phyloP scores from a whole-genome alignment of 2,888 invertebrate genomes.

The Ceratothoa steindachneri region DNA sequence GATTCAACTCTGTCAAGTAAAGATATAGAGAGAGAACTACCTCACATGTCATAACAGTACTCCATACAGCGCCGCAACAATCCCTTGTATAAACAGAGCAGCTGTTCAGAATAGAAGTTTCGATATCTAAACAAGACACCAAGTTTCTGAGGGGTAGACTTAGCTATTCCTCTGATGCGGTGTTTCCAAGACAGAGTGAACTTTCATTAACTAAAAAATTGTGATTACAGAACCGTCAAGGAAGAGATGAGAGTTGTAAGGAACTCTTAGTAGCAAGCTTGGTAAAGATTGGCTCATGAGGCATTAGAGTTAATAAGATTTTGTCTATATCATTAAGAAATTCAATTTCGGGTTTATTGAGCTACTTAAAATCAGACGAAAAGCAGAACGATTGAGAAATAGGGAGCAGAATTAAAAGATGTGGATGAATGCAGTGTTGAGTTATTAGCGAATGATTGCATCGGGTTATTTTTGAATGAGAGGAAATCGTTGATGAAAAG shows the following conservation, averaged over 20 bases:
- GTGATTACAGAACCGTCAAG: neutral
- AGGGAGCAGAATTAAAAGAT: neutral
- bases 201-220: neutral
- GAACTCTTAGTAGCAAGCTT: neutral
- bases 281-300: neutral
- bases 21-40: neutral
- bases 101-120: neutral
- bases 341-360: neutral
- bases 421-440: neutral
- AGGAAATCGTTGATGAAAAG: neutral
- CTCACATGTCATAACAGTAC: neutral
- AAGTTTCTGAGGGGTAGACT: neutral
- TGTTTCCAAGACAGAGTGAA: neutral
- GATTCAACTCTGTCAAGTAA: neutral
- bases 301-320: neutral
- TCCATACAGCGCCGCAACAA: neutral
- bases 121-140: neutral
- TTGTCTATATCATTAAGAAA: neutral
- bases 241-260: neutral
- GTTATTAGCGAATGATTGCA: neutral
- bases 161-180: neutral
- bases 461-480: neutral
- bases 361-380: neutral
- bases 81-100: too few relatives aligned
- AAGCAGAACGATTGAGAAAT: neutral